Evolutionary conservation across 1,140 invertebrate genomes (phyloP).

Genomic region (Ceratoteleas bidentatus): DNA sequence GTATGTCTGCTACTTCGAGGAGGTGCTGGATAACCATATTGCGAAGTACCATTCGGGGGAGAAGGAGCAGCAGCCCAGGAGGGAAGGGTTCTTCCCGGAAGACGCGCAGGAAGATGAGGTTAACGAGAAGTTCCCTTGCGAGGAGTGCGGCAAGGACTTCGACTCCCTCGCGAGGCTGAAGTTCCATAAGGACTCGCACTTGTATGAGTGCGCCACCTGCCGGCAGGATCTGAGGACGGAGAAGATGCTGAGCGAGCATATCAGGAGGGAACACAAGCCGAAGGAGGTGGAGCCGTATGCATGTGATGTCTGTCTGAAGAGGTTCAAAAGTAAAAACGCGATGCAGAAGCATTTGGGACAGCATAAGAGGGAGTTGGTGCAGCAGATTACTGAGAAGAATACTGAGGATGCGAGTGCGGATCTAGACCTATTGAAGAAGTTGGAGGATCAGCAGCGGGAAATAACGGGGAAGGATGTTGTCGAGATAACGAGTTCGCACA

Average conservation of each 20-base stretch:
- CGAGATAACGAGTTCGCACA: no score
- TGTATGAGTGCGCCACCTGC: slow-evolving; percentile 39
- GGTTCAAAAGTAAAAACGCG: not conserved
- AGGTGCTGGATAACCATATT: slow-evolving; percentile 43
- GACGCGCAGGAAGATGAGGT: slow-evolving; percentile 35
- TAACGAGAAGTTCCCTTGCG: slow-evolving; percentile 21
- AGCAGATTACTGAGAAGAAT: not conserved
- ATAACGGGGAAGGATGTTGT: not conserved
- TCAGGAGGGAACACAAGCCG: slow-evolving; percentile 12
- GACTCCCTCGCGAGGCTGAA: slow-evolving; percentile 12
- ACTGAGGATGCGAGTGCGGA: not conserved
- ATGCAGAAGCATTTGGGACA: not conserved
- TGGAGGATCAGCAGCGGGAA: not conserved
- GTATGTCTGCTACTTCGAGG: slow-evolving; percentile 28
- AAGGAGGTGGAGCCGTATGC: not conserved
- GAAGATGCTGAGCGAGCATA: slow-evolving; percentile 23
- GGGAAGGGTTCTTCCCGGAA: slow-evolving; percentile 26
- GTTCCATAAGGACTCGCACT: slow-evolving; percentile 24
- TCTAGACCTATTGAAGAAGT: not conserved
- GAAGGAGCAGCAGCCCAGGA: not conserved
- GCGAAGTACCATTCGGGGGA: slow-evolving; percentile 23
- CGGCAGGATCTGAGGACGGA: slow-evolving; percentile 29
- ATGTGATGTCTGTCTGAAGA: slow-evolving; percentile 3
- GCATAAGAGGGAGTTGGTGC: not conserved
- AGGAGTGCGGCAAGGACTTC: slow-evolving; percentile 24